Percentiles rank a stretch among this genome's conserved stretches.
Conservation (phyloP, 1,140 invertebrate species). For the Protaetia brevitarsis region DNA sequence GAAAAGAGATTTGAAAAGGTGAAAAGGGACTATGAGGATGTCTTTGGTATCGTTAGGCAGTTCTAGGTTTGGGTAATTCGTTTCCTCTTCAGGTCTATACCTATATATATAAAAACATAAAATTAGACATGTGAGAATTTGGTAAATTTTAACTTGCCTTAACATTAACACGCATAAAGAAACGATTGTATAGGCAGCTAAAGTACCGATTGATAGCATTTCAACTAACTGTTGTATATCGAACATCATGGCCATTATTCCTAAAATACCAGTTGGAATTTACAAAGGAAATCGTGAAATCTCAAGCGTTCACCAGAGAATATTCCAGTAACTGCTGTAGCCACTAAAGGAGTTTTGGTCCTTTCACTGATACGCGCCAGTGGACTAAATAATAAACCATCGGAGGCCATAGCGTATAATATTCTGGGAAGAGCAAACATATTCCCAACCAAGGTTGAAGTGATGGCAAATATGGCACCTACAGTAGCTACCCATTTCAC, state of each 20-base stretch:
- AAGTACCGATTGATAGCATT: conserved; percentile 93
- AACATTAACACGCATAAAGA: conserved; percentile 83
- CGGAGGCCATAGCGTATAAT: conserved; percentile 86
- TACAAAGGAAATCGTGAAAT: no score
- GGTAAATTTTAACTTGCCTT: conserved; percentile 56
- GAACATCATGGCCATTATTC: conserved; percentile 81
- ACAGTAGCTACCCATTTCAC: conserved; percentile 82
- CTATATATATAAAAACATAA: conserved; percentile 17
- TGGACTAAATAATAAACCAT: conserved; percentile 78
- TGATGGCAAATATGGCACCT: conserved; percentile 78
- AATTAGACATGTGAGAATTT: neutral
- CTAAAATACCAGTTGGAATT: conserved; percentile 51
- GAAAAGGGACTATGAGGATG: neutral
- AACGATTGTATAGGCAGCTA: conserved; percentile 90
- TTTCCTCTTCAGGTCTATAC: conserved; percentile 25
- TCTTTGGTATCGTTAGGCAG: neutral
- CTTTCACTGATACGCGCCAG: conserved; percentile 67
- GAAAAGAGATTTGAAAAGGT: conserved; percentile 36
- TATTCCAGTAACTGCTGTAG: conserved; percentile 77
- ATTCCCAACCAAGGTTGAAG: conserved; percentile 76
- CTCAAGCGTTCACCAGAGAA: conserved; percentile 48
- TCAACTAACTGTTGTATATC: conserved; percentile 84
- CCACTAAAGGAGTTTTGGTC: conserved; percentile 79
- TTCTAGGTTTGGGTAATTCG: conserved; percentile 12
- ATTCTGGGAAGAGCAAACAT: conserved; percentile 88